These are phyloP conservation scores for Nipponia nippon DNA, from an alignment of 2,113 vertebrate species.

Conservation along the genomic window DNA sequence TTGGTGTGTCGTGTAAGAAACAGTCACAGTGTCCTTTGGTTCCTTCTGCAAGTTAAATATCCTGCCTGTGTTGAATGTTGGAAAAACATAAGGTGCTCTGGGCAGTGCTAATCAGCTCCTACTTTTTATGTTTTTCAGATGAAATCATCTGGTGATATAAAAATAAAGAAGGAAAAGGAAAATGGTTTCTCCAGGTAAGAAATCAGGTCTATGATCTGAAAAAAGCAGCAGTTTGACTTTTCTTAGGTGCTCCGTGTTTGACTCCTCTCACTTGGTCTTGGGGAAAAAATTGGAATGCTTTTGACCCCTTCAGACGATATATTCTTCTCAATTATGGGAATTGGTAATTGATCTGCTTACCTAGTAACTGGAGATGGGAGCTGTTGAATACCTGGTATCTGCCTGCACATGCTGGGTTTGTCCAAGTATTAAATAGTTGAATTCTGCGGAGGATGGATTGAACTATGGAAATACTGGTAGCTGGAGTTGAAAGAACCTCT, in stretches of 20 bases:
- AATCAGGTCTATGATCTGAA: neutral
- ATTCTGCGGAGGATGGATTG: neutral
- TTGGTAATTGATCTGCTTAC: neutral
- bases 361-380: neutral
- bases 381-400: neutral
- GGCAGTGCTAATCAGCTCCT: neutral
- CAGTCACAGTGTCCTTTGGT: neutral
- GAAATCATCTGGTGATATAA: slow-evolving; percentile 80
- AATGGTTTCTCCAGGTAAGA: slow-evolving; percentile 92
- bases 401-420: neutral
- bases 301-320: neutral
- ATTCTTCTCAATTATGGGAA: fast-evolving
- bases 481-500: neutral
- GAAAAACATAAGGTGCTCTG: neutral
- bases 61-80: neutral
- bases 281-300: neutral
- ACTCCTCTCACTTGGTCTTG: neutral
- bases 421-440: neutral
- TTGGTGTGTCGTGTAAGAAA: neutral
- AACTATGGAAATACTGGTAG: neutral
- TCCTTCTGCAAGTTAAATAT: neutral
- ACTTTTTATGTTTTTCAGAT: slow-evolving; percentile 73
- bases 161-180: slow-evolving; percentile 91
- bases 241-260: neutral
- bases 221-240: neutral